Evolutionary conservation across 2,113 vertebrate genomes (phyloP), one percentile per base, ranked within the genome.

Genomic region (Myxocyprinus asiaticus): DNA sequence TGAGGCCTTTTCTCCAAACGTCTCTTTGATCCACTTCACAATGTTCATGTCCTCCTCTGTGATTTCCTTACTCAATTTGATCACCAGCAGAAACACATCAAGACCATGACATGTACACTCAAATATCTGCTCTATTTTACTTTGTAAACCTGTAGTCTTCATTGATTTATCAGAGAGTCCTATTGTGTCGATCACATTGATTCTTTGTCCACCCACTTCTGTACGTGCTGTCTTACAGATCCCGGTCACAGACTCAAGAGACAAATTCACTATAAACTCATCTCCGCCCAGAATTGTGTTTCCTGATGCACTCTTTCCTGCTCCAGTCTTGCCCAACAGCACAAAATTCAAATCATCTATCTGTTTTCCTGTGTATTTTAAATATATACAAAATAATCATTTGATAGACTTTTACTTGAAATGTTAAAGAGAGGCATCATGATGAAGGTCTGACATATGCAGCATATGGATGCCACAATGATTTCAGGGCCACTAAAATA

Each of bases 101-200:
- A 67, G 1, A 50, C 43, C 11, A 0, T 89, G 86, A 67, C 81
- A 76, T n/a, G 14, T 45, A 44, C 4, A 9, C 12, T 2, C 4
- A 12, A 78, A n/a, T 4, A 78, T 53, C 22, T 12, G 6, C 10
- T 4, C 12, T 0, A 90, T 83, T 80, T 87, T 76, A 4, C 0
- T 66, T 5, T 84, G 62, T 1, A 7, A 50, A 0, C 76, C 43
- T 0, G 0, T 4, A 0, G 14, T 8, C 7, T 65, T 9, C 0
- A 15, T 0, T 0, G 80, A 9, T 0, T 81, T 81, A 78, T 87
- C 68, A 8, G 82, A 87, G 10, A 89, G 42, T 1, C 82, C 88
- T 7, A 86, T 87, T 0, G 82, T 90, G 7, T 90, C 87, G 5
- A 87, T 64, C 87, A 90, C 45, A 3, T 1, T 67, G 45, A 48